Conservation (phyloP, 64 coral and sea anemone species). For the Stichodactyla mertensii region DNA sequence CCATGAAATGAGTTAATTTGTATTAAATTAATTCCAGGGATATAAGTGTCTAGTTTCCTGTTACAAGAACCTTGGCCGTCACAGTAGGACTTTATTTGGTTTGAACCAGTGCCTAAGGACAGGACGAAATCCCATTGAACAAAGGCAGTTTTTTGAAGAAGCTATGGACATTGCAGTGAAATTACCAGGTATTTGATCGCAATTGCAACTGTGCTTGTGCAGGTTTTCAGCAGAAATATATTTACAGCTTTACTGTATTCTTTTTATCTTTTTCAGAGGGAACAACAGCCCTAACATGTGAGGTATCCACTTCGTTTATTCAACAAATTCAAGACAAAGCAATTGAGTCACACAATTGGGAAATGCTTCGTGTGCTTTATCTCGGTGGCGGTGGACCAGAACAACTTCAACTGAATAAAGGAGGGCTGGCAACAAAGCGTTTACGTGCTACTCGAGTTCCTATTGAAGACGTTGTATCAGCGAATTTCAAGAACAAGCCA, state of each 20-base stretch:
- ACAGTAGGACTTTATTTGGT: neutral
- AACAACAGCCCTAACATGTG: slow-evolving; percentile 15
- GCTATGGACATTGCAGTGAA: neutral
- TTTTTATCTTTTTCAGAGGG: slow-evolving; percentile 18
- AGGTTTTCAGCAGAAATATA: no score
- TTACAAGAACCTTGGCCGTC: slow-evolving; percentile 8
- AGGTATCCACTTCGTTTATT: slow-evolving; percentile 7
- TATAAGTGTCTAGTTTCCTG: neutral
- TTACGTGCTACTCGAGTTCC: slow-evolving; percentile 34
- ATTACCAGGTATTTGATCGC: neutral
- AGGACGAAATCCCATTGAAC: neutral
- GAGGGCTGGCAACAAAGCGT: slow-evolving; percentile 50
- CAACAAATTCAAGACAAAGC: slow-evolving; percentile 41
- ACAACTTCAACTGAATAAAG: slow-evolving; percentile 5
- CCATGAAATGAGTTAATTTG: neutral
- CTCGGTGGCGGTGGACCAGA: slow-evolving; percentile 47
- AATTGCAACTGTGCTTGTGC: no score
- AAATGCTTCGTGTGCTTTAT: slow-evolving; percentile 25
- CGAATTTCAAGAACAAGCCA: slow-evolving; percentile 13
- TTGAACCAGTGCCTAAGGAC: neutral
- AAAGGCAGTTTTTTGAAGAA: neutral
- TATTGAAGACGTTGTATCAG: slow-evolving; percentile 39
- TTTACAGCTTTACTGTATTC: no score
- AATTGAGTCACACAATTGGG: slow-evolving; percentile 28
- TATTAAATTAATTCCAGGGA: neutral